phyloP scores from a whole-genome alignment of 2,797 vertebrate genomes.

The Cephalopachus bancanus region DNA sequence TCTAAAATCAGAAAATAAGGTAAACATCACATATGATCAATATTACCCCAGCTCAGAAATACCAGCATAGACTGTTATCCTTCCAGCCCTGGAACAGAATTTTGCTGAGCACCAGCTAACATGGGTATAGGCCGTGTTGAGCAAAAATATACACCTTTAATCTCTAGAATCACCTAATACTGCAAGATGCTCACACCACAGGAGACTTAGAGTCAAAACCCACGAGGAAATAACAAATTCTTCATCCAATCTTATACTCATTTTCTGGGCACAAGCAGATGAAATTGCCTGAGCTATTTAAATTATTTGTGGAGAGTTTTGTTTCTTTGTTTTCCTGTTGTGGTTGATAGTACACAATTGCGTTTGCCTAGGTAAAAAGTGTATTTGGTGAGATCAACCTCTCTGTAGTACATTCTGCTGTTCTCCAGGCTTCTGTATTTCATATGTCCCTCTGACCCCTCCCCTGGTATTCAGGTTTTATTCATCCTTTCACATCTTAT shows the following conservation, averaged over 20 bases:
- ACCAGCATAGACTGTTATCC: not conserved
- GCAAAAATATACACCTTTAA: not conserved
- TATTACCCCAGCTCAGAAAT: not conserved
- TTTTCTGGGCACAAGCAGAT: slow-evolving; percentile 1
- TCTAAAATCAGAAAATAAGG: slow-evolving; percentile 61
- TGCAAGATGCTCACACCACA: not conserved
- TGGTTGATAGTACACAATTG: not conserved
- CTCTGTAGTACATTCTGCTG: not conserved
- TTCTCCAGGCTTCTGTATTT: not conserved
- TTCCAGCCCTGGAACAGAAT: not conserved
- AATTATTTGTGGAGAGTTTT: not conserved
- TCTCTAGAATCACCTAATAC: not conserved
- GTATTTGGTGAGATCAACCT: not conserved
- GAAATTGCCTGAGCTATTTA: not conserved
- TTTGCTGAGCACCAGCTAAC: not conserved
- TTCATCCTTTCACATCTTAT: slow-evolving; percentile 33
- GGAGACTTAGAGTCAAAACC: not conserved
- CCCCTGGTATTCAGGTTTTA: not conserved
- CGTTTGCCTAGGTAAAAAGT: not conserved
- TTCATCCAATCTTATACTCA: not conserved
- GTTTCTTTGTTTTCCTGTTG: not conserved
- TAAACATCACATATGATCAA: not conserved
- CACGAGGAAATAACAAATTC: not conserved
- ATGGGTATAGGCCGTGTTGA: rapidly evolving
- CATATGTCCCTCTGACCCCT: not conserved